Evolutionary conservation across 2,797 vertebrate species (phyloP).

Genomic region (Sebastolobus altivelis): DNA sequence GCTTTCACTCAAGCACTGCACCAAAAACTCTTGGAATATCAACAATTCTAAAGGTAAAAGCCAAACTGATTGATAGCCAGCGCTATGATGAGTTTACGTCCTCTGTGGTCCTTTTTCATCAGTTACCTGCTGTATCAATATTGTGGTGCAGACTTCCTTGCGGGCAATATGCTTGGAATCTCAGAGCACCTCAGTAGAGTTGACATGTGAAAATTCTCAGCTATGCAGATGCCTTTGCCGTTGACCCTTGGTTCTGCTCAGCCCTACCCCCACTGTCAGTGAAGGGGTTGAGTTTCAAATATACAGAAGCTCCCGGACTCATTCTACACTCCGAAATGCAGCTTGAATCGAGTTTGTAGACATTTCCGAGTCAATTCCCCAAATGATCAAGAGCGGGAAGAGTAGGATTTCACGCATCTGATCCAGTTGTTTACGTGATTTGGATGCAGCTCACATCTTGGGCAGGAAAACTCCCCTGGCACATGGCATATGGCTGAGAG

Average conservation of each 20-base stretch:
- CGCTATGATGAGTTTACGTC: conserved; percentile 18
- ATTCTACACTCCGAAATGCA: conserved; percentile 27
- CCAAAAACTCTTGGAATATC: not conserved
- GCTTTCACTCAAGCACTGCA: conserved; percentile 1
- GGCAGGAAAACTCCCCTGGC: conserved; percentile 61
- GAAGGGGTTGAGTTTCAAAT: conserved; percentile 61
- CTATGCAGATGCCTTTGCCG: conserved; percentile 58
- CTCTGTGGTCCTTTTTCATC: conserved; percentile 35
- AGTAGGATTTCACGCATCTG: conserved; percentile 58
- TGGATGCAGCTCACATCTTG: conserved; percentile 59
- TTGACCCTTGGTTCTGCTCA: conserved; percentile 42
- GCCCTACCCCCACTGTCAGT: conserved; percentile 52
- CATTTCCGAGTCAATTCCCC: conserved; percentile 37
- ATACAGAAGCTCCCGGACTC: conserved; percentile 39
- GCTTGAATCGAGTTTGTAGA: conserved; percentile 39
- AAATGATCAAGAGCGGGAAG: conserved; percentile 43
- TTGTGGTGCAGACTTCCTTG: conserved; percentile 59
- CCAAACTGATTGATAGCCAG: conserved; percentile 22
- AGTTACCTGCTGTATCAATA: conserved; percentile 63
- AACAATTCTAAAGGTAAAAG: conserved; percentile 12
- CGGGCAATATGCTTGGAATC: conserved; percentile 75
- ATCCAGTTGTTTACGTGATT: conserved; percentile 72
- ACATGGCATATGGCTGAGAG: conserved; percentile 56
- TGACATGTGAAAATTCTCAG: conserved; percentile 82
- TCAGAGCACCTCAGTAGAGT: conserved; percentile 66